Evolutionary conservation across 2,888 invertebrate species (phyloP), one percentile per base, ranked within the genome.

Genomic region (Pyrocoelia pectoralis): DNA sequence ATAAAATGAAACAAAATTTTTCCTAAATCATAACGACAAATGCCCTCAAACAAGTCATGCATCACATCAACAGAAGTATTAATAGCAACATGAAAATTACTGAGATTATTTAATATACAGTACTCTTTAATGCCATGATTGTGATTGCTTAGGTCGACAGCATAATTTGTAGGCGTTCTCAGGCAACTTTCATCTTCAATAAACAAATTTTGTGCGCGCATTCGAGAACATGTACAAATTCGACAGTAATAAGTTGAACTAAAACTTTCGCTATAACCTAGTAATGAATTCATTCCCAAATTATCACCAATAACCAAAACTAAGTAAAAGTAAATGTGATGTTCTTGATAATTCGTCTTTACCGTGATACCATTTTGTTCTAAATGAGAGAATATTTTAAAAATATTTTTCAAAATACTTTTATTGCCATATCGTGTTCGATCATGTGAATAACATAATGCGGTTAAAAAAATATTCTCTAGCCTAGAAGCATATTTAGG

Each of bases 401-500:
- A 4, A n/a, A 40, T 6, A 40, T 4, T 2, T 40, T 48, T 48
- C 17, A 29, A 62, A 12, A 58, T 28, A n/a, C 18, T 41, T 29
- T 29, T 17, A 66, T 68, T 68, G 12, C 51, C 40, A 55, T 59
- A 63, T 9, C 8, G 65, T 14, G 17, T 24, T 52, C 58, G 38
- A 52, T 65, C 67, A 15, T 61, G 49, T 9, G 65, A 61, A 52
- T 65, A 65, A 51, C 61, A 67, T 38, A 65, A 51, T 12, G 61
- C 61, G 55, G 54, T 57, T 40, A 67, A 52, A 64, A 62, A 67
- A 55, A 61, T 57, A 62, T 67, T 67, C 28, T 67, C 67, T 56
- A 67, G 56, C 50, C 58, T 24, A 12, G 61, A 60, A 9, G 53
- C 29, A 56, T 28, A 65, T 64, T 66, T 18, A 24, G 66, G 66